These are phyloP conservation scores for Diplosoma virens DNA, from an alignment of 23 tunicate species.

Conservation along the genomic window DNA sequence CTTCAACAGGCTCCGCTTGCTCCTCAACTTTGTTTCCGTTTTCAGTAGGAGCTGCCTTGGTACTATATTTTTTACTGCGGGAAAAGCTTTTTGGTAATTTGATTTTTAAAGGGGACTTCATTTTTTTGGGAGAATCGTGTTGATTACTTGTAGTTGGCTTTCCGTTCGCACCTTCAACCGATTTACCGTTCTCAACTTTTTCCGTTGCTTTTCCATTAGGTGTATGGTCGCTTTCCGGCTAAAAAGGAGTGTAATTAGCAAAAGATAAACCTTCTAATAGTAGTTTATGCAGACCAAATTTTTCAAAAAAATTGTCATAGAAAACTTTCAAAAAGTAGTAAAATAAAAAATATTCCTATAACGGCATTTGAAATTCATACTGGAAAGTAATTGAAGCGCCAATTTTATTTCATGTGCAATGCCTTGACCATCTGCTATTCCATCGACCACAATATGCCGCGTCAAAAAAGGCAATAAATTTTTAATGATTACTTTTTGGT, in stretches of 20 bases:
- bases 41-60: conserved; percentile 10
- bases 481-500: too few species aligned
- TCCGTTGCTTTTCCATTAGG: conserved; percentile 41
- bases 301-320: neutral
- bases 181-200: conserved; percentile 11
- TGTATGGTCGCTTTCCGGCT: conserved; percentile 51
- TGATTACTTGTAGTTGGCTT: conserved; percentile 27
- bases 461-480: too few species aligned
- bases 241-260: neutral
- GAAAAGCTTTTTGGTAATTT: conserved; percentile 41
- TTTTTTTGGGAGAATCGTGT: conserved; percentile 41
- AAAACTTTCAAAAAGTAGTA: neutral
- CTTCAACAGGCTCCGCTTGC: conserved; percentile 12
- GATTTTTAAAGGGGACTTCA: conserved; percentile 49
- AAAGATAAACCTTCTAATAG: too few species aligned
- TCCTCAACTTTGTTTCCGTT: conserved; percentile 51
- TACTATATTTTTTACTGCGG: neutral
- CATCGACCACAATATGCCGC: too few species aligned
- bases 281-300: too few species aligned
- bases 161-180: conserved; percentile 32
- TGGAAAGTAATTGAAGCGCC: too few species aligned
- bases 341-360: too few species aligned
- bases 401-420: too few species aligned
- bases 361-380: too few species aligned
- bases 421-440: too few species aligned